phyloP scores from a whole-genome alignment of 2,113 vertebrate species.

The Spea multiplicata region DNA sequence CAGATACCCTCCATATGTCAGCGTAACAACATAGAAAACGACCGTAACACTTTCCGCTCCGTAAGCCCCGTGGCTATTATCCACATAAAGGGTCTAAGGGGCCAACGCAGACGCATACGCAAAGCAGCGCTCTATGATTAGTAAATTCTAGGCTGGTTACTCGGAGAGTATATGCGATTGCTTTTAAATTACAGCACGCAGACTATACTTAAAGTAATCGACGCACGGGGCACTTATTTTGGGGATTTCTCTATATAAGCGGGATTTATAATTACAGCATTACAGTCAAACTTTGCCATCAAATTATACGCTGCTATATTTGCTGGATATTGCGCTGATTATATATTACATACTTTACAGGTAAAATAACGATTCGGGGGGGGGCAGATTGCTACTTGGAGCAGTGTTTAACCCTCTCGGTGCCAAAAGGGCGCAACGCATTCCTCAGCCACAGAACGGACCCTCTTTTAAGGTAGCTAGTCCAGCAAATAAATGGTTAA shows the following conservation, averaged over 20 bases:
- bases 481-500: too few relatives aligned
- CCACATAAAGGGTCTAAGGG: too few relatives aligned
- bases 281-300: conserved; percentile 21
- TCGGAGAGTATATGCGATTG: conserved; percentile 7
- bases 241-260: neutral
- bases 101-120: too few relatives aligned
- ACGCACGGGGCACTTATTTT: neutral
- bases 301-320: conserved; percentile 33
- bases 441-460: too few relatives aligned
- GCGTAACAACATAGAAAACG: too few relatives aligned
- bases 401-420: too few relatives aligned
- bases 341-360: conserved; percentile 19
- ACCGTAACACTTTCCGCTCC: too few relatives aligned
- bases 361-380: conserved; percentile 11
- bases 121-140: neutral
- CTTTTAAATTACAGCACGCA: conserved; percentile 32
- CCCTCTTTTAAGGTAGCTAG: too few relatives aligned
- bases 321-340: conserved; percentile 30
- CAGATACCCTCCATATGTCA: too few relatives aligned
- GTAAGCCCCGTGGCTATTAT: too few relatives aligned
- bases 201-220: conserved; percentile 32
- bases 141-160: conserved; percentile 26
- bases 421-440: too few relatives aligned
- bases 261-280: conserved; percentile 36
- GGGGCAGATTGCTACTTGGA: too few relatives aligned